A percentile compares a stretch with the other conserved stretches of the same genome.
phyloP scores from a whole-genome alignment of 2,113 vertebrate species.

The Grallaria varia region DNA sequence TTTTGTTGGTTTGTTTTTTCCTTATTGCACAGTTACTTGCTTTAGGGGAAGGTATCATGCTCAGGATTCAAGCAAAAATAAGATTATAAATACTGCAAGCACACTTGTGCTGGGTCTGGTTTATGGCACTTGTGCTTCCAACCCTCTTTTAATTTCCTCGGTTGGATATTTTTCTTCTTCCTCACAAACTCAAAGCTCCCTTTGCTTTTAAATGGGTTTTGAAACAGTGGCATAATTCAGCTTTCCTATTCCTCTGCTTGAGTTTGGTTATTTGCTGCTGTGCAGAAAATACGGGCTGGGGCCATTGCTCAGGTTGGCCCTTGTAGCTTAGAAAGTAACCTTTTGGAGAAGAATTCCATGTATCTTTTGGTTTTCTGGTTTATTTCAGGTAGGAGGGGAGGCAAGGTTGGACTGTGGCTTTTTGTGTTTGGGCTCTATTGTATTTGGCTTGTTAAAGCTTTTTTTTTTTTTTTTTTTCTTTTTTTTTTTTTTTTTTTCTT shows the following conservation, averaged over 20 bases:
- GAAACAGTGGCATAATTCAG: background rate
- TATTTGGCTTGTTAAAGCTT: background rate
- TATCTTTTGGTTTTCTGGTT: background rate
- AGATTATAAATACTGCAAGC: background rate
- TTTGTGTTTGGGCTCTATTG: background rate
- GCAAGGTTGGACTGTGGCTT: background rate
- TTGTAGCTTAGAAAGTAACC: background rate
- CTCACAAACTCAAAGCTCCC: background rate
- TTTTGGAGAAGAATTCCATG: slow-evolving; percentile 3
- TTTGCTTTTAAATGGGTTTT: slow-evolving; percentile 6
- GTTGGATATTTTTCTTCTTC: slow-evolving; percentile 15
- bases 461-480: background rate
- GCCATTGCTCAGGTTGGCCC: background rate
- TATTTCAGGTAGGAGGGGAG: background rate
- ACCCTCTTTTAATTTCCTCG: background rate
- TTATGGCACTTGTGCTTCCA: slow-evolving; percentile 17
- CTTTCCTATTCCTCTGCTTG: background rate
- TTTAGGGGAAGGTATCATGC: background rate
- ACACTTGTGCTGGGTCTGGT: background rate
- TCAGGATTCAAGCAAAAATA: background rate
- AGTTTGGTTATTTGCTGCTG: background rate
- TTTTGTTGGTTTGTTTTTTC: slow-evolving; percentile 18
- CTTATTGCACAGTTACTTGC: background rate
- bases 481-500: background rate
- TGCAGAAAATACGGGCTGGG: background rate